Conservation (phyloP, 2,888 invertebrate genomes). For the Clitarchus hookeri region DNA sequence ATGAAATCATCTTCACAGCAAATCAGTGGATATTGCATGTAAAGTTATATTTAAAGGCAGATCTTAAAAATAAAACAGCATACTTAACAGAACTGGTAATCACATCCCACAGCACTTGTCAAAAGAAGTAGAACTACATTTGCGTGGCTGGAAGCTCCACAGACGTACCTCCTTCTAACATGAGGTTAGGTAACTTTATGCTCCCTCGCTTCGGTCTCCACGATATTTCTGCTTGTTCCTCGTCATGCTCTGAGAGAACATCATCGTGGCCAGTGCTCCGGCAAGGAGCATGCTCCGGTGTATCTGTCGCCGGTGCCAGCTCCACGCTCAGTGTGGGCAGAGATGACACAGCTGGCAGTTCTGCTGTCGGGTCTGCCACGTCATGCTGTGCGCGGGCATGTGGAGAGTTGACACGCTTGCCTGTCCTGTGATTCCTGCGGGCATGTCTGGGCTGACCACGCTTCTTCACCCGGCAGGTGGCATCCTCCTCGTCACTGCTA, state of each 20-base stretch:
- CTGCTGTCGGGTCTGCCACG: not conserved
- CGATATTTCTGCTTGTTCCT: conserved; percentile 43
- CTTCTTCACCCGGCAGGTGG: conserved; percentile 34
- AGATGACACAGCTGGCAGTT: not conserved
- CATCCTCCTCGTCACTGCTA: conserved; percentile 55
- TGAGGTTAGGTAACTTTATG: conserved; percentile 51
- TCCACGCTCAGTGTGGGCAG: conserved; percentile 41
- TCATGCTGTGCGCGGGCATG: not conserved
- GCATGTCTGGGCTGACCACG: conserved; percentile 29
- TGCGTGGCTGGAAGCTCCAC: no score
- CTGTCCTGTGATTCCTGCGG: conserved; percentile 29
- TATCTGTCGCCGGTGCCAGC: not conserved
- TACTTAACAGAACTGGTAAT: no score
- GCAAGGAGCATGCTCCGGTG: conserved; percentile 27
- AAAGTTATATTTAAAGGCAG: no score
- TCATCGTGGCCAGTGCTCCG: not conserved
- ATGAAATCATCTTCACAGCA: no score
- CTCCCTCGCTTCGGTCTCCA: conserved; percentile 56
- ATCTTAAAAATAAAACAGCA: no score
- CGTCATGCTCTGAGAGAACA: conserved; percentile 28
- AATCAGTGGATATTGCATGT: no score
- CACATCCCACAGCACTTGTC: no score
- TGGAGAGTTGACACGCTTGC: not conserved
- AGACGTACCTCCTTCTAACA: conserved; percentile 40
- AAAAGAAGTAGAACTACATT: no score